These are phyloP conservation scores for Phenganax marumi DNA, from an alignment of 92 coral and sea anemone species.

Conservation along the genomic window DNA sequence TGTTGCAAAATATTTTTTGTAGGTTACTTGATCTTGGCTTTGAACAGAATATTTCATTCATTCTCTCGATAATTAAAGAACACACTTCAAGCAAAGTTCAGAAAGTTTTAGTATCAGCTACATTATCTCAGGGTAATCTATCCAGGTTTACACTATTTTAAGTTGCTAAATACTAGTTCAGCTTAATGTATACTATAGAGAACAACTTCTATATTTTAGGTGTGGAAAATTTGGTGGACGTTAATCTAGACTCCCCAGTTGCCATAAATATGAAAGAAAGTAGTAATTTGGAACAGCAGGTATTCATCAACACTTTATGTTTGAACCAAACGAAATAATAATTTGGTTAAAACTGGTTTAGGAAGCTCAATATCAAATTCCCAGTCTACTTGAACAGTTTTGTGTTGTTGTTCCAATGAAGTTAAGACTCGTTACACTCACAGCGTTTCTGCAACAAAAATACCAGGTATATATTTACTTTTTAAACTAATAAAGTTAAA, in stretches of 20 bases:
- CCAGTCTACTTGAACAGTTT: slow-evolving; percentile 74
- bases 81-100: slow-evolving; percentile 61
- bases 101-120: slow-evolving; percentile 87
- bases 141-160: too few species aligned
- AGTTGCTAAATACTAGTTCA: background rate
- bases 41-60: slow-evolving; percentile 83
- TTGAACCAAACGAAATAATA: too few species aligned
- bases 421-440: slow-evolving; percentile 81
- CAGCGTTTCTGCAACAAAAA: slow-evolving; percentile 71
- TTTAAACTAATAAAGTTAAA: background rate
- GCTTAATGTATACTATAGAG: background rate
- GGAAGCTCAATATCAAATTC: slow-evolving; percentile 54
- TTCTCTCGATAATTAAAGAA: slow-evolving; percentile 69
- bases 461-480: slow-evolving; percentile 39
- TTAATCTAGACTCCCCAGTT: slow-evolving; percentile 68
- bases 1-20: background rate
- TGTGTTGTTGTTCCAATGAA: slow-evolving; percentile 87
- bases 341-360: background rate
- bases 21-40: slow-evolving; percentile 92
- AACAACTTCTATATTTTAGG: slow-evolving; percentile 48
- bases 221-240: slow-evolving; percentile 74
- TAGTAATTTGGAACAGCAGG: slow-evolving; percentile 23
- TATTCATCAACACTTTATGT: background rate
- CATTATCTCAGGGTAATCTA: slow-evolving; percentile 70
- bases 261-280: slow-evolving; percentile 64